Percentiles rank a stretch among this genome's conserved stretches.
Evolutionary conservation across 2,888 invertebrate species (phyloP).

Genomic region (Cecidostiba fungosa): DNA sequence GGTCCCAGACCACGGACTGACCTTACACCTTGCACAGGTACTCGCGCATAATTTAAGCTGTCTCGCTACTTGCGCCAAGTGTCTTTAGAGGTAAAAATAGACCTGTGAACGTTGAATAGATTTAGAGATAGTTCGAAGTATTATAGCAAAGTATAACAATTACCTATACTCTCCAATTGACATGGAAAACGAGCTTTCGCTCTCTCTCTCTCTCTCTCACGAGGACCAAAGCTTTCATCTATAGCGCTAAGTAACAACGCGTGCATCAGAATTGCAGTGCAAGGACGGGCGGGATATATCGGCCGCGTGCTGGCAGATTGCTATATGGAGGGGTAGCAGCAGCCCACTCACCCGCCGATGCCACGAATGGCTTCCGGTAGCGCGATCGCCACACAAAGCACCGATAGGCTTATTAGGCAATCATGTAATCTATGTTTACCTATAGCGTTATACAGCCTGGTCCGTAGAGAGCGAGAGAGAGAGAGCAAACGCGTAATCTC

Average conservation of each 20-base stretch:
- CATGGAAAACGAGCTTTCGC: conserved; percentile 19
- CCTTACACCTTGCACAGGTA: conserved; percentile 75
- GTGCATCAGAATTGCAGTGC: conserved; percentile 5
- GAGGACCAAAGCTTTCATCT: background rate
- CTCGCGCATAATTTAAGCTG: conserved; percentile 58
- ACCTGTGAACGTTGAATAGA: background rate
- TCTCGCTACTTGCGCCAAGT: conserved; percentile 33
- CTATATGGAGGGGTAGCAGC: background rate
- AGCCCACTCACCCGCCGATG: background rate
- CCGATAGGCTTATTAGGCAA: conserved; percentile 71
- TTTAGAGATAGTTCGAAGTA: background rate
- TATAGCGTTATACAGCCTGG: conserved; percentile 27
- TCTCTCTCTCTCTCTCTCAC: background rate
- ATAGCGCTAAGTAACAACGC: conserved; percentile 31
- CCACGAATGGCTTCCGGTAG: conserved; percentile 62
- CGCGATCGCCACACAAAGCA: conserved; percentile 65
- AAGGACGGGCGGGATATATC: conserved; percentile 36
- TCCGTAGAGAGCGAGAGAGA: conserved; percentile 7
- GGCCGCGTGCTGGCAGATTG: conserved; percentile 21
- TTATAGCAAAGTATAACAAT: background rate
- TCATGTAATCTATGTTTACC: conserved; percentile 68
- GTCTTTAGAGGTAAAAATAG: background rate
- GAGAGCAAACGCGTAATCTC: conserved; percentile 57
- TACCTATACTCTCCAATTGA: background rate
- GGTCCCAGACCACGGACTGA: conserved; percentile 68